These are phyloP conservation scores for Myrmophylax atrothorax DNA, from an alignment of 2,113 vertebrate genomes.

Conservation along the genomic window DNA sequence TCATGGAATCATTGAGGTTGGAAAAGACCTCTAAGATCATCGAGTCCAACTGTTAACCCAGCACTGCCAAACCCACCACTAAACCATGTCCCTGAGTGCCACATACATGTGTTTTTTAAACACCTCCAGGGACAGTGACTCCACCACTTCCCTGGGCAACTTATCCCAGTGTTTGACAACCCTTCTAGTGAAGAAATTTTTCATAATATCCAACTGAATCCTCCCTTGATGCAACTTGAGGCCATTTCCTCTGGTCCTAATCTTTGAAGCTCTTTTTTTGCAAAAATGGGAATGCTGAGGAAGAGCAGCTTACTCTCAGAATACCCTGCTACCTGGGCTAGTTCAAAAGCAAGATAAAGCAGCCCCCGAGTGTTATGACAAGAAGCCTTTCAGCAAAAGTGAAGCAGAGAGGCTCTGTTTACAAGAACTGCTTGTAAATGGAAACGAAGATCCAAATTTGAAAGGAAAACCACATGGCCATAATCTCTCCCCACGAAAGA, in stretches of 20 bases:
- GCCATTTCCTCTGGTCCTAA: not conserved
- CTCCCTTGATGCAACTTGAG: not conserved
- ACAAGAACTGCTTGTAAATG: conserved; percentile 49
- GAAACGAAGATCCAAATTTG: conserved; percentile 27
- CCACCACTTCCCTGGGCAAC: not conserved
- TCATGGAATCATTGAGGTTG: not conserved
- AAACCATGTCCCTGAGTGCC: not conserved
- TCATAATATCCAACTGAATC: not conserved
- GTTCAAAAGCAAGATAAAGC: conserved; percentile 38
- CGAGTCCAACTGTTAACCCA: not conserved
- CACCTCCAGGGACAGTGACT: not conserved
- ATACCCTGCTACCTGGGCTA: not conserved
- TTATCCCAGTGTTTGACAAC: not conserved
- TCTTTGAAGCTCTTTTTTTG: not conserved
- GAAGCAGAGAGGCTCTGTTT: conserved; percentile 52
- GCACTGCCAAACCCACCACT: not conserved
- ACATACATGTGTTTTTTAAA: not conserved
- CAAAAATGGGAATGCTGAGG: not conserved
- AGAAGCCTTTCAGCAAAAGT: conserved; percentile 49
- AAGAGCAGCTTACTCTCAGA: not conserved
- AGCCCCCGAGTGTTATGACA: conserved; percentile 58
- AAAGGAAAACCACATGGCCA: conserved; percentile 58
- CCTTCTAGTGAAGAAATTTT: not conserved
- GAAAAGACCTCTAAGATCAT: not conserved
- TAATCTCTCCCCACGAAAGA: conserved; percentile 41